phyloP scores from a whole-genome alignment of 2,113 vertebrate genomes.

The Alligator sinensis region DNA sequence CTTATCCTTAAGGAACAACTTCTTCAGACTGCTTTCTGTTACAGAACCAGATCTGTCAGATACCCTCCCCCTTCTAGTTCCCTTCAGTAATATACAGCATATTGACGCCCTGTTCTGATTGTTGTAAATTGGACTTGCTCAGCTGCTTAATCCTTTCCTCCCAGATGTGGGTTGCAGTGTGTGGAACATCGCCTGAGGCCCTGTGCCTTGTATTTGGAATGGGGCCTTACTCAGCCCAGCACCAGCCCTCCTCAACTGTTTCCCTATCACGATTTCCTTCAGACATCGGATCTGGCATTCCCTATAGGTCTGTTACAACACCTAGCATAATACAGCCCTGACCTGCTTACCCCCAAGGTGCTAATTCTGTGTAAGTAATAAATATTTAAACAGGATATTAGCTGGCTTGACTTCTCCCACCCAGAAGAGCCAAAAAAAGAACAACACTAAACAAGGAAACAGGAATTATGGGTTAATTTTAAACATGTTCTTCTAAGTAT shows the following conservation, averaged over 20 bases:
- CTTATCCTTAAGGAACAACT: not conserved
- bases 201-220: not conserved
- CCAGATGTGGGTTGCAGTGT: not conserved
- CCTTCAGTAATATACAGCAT: too few species aligned
- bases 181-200: not conserved
- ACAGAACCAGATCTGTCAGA: not conserved
- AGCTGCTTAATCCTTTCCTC: not conserved
- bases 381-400: not conserved
- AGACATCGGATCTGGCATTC: not conserved
- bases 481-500: not conserved
- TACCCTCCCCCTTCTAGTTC: not conserved
- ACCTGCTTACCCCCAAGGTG: not conserved
- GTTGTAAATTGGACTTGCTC: not conserved
- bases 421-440: not conserved
- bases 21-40: too few species aligned
- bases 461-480: not conserved
- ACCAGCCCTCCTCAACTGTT: not conserved
- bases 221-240: not conserved
- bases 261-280: not conserved
- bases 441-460: not conserved
- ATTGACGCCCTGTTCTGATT: not conserved
- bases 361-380: not conserved
- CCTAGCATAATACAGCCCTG: not conserved
- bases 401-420: not conserved
- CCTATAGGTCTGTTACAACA: accelerated